These are phyloP conservation scores for Denticeps clupeoides DNA, from an alignment of 2,797 vertebrate species.

Conservation along the genomic window DNA sequence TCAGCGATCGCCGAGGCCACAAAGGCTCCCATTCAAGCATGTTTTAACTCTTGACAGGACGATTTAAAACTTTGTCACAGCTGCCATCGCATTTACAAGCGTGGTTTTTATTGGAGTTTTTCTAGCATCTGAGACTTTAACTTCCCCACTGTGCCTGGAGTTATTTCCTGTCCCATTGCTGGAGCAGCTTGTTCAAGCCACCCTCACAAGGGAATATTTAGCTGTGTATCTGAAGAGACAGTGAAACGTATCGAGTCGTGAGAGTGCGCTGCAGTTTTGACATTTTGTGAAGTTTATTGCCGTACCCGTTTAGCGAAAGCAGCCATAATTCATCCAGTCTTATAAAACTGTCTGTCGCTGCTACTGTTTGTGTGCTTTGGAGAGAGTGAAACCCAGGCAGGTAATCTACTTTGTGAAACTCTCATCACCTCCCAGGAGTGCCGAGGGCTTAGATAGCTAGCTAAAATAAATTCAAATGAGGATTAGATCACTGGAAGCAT, in stretches of 20 bases:
- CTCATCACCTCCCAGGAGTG: conserved; percentile 8
- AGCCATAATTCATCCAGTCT: neutral
- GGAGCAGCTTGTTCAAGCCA: neutral
- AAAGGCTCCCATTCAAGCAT: too few species aligned
- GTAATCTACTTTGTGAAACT: conserved; percentile 8
- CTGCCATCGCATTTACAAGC: neutral
- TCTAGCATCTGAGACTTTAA: too few species aligned
- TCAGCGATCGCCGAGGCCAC: too few species aligned
- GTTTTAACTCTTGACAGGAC: too few species aligned
- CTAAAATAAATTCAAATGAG: conserved; percentile 7
- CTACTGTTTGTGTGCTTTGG: conserved; percentile 3
- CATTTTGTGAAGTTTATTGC: too few species aligned
- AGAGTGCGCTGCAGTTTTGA: too few species aligned
- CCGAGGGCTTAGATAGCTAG: conserved; percentile 6
- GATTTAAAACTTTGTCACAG: too few species aligned
- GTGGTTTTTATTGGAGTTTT: too few species aligned
- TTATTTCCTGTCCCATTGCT: conserved; percentile 32
- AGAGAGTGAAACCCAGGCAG: conserved; percentile 3
- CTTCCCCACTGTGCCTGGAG: neutral
- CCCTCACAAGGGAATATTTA: neutral
- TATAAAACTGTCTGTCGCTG: conserved; percentile 11
- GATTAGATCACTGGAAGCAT: too few species aligned
- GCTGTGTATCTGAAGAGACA: too few species aligned
- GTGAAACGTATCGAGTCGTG: too few species aligned
- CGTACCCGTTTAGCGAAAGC: neutral